Percentiles rank a stretch among this genome's conserved stretches.
Evolutionary conservation across 2,797 vertebrate genomes (phyloP).

Genomic region (Aselliscus stoliczkanus): DNA sequence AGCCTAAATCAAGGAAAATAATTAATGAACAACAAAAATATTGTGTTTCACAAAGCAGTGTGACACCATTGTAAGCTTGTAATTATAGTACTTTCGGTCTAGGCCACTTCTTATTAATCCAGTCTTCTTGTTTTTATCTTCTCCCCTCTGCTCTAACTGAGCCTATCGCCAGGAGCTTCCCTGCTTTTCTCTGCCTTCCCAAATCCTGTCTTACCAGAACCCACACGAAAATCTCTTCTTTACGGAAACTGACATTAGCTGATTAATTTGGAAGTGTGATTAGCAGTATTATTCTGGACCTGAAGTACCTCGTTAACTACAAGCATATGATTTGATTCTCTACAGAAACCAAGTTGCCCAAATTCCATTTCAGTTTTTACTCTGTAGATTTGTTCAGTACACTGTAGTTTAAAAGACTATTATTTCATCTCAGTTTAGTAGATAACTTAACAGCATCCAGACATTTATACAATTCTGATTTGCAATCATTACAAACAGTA

Average conservation of each 20-base stretch:
- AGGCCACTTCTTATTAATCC: background rate
- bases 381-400: background rate
- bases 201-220: background rate
- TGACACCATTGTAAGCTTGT: background rate
- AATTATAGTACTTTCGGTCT: background rate
- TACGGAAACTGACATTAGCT: background rate
- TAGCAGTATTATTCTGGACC: background rate
- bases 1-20: background rate
- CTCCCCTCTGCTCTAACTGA: background rate
- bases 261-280: background rate
- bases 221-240: background rate
- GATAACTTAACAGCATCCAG: background rate
- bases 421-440: background rate
- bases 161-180: background rate
- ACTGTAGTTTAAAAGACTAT: background rate
- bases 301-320: background rate
- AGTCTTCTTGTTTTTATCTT: background rate
- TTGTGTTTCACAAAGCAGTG: background rate
- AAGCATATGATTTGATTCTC: background rate
- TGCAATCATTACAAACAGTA: background rate
- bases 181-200: background rate
- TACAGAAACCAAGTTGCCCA: background rate
- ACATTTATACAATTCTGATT: constrained; percentile 12
- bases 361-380: background rate
- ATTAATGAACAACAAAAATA: background rate